Percentiles rank a stretch among this genome's conserved stretches.
Conservation (phyloP, 1,140 invertebrate genomes). For the Drosophila pseudoobscura region DNA sequence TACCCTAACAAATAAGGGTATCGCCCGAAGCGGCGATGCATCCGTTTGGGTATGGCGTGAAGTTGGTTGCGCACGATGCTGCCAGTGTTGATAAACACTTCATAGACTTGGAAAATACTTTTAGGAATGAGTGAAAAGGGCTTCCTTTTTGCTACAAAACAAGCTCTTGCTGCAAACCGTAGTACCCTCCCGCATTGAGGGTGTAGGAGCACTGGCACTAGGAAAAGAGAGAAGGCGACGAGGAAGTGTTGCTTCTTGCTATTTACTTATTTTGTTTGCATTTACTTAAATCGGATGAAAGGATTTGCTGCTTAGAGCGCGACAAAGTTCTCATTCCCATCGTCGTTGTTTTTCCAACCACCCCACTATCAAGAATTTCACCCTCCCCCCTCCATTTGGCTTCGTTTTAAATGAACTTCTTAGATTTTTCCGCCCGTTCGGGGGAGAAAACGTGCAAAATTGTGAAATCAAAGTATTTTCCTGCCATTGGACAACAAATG, state of each 20-base stretch:
- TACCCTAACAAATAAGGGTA: too few relatives aligned
- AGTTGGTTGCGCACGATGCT: too few relatives aligned
- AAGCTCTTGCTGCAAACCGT: too few relatives aligned
- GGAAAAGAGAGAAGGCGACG: conserved; percentile 25
- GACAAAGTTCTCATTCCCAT: conserved; percentile 41
- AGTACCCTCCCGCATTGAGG: too few relatives aligned
- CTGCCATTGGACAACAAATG: conserved; percentile 20
- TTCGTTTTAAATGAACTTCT: conserved; percentile 52
- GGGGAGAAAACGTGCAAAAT: conserved; percentile 51
- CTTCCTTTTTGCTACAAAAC: too few relatives aligned
- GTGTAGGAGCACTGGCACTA: neutral
- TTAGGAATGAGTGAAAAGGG: too few relatives aligned
- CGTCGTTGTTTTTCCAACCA: neutral
- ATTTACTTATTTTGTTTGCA: conserved; percentile 82
- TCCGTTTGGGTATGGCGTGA: too few relatives aligned
- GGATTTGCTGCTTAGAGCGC: conserved; percentile 79
- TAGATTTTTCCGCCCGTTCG: neutral
- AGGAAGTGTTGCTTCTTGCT: conserved; percentile 75
- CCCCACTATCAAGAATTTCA: too few relatives aligned
- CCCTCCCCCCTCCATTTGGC: conserved; percentile 17
- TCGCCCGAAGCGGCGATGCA: too few relatives aligned
- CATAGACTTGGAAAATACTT: too few relatives aligned
- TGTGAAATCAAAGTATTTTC: conserved; percentile 43
- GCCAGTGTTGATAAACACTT: too few relatives aligned
- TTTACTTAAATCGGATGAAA: conserved; percentile 82